phyloP scores from a whole-genome alignment of 2,113 vertebrate species.

The Paracanthobrama guichenoti region DNA sequence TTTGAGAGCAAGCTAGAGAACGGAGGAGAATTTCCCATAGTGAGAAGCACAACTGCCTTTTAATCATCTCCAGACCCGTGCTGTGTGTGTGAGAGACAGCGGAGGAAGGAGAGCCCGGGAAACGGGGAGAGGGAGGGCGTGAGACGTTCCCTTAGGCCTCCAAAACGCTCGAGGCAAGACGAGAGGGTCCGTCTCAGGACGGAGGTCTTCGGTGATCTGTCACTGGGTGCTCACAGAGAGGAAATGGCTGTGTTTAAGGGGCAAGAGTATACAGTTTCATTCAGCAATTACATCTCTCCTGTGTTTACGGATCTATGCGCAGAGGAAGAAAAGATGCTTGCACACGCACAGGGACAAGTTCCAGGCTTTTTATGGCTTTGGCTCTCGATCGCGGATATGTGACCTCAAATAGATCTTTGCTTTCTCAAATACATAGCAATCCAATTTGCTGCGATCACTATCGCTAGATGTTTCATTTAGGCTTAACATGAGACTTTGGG shows the following conservation, averaged over 20 bases:
- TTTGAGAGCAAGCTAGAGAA: constrained; percentile 69
- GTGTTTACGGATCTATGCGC: constrained; percentile 72
- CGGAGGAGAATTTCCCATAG: constrained; percentile 70
- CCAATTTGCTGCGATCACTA: constrained; percentile 40
- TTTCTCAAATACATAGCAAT: constrained; percentile 61
- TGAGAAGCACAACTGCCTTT: constrained; percentile 67
- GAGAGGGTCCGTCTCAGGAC: constrained; percentile 57
- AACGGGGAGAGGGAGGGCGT: constrained; percentile 42
- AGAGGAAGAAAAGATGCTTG: constrained; percentile 61
- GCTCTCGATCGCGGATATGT: constrained; percentile 50
- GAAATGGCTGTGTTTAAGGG: constrained; percentile 77
- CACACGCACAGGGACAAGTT: constrained; percentile 62
- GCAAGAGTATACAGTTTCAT: constrained; percentile 75
- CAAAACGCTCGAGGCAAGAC: constrained; percentile 67
- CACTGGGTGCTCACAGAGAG: constrained; percentile 71
- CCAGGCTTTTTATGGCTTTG: constrained; percentile 62
- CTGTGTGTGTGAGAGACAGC: constrained; percentile 66
- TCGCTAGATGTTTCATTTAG: constrained; percentile 46
- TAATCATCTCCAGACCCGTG: constrained; percentile 78
- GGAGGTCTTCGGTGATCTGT: constrained; percentile 75
- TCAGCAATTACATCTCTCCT: constrained; percentile 72
- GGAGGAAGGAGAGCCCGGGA: constrained; percentile 31
- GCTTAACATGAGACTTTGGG: not conserved
- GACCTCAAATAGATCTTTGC: constrained; percentile 58
- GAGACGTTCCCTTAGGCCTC: constrained; percentile 66